Evolutionary conservation across 2,888 invertebrate genomes (phyloP).

Genomic region (Epinotia brunnichana): DNA sequence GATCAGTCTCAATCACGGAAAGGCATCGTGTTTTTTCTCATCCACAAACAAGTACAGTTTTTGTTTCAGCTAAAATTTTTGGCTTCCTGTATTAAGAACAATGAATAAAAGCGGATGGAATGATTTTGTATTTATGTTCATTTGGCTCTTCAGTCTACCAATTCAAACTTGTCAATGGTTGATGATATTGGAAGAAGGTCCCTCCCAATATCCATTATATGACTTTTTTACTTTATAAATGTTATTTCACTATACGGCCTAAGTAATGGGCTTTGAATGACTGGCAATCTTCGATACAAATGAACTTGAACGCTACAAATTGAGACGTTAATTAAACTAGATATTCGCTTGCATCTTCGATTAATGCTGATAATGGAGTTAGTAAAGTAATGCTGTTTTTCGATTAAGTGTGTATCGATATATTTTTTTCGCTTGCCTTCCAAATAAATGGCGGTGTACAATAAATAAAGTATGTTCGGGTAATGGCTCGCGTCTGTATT

Average conservation of each 20-base stretch:
- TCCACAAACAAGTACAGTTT: conserved; percentile 8
- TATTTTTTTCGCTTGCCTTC: no score
- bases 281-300: neutral
- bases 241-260: neutral
- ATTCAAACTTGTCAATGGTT: no score
- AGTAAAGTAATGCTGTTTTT: neutral
- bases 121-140: no score
- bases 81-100: no score
- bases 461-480: no score
- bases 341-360: conserved; percentile 32
- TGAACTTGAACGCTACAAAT: conserved; percentile 19
- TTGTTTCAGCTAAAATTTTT: neutral
- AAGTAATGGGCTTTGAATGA: no score
- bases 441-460: no score
- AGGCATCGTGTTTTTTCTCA: conserved; percentile 9
- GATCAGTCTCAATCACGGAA: conserved; percentile 30
- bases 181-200: no score
- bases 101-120: no score
- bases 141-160: no score
- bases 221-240: neutral
- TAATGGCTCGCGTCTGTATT: no score
- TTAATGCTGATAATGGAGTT: conserved; percentile 23
- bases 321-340: conserved; percentile 25
- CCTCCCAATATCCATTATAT: no score
- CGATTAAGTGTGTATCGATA: conserved; percentile 20